A percentile compares a stretch with the other conserved stretches of the same genome.
Conservation (phyloP, 2,797 vertebrate species). For the Amniataba percoides region DNA sequence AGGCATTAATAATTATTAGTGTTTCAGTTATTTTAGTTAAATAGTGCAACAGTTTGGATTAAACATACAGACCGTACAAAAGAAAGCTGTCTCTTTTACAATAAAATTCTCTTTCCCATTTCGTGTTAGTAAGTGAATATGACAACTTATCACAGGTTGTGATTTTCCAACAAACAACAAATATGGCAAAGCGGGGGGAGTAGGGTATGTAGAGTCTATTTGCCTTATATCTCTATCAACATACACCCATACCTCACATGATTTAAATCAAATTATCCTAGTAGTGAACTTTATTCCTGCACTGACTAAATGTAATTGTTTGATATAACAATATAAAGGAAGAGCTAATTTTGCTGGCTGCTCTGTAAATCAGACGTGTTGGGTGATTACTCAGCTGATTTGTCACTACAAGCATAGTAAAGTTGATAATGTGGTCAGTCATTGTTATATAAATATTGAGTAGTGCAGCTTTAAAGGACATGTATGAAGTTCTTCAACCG, state of each 20-base stretch:
- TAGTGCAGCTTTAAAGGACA: not conserved
- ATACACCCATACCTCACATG: conserved; percentile 8
- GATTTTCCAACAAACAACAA: conserved; percentile 30
- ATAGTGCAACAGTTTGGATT: conserved; percentile 25
- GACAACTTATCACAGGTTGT: conserved; percentile 43
- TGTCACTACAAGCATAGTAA: conserved; percentile 1
- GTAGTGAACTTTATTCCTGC: conserved; percentile 18
- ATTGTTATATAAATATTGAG: not conserved
- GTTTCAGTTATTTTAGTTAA: conserved; percentile 42
- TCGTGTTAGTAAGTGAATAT: conserved; percentile 16
- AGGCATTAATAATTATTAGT: conserved; percentile 25
- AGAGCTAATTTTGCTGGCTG: not conserved
- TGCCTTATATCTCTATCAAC: not conserved
- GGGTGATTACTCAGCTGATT: conserved; percentile 1
- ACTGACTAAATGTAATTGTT: conserved; percentile 19
- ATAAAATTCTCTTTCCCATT: conserved; percentile 21
- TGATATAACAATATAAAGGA: conserved; percentile 20
- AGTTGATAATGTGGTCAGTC: conserved; percentile 8
- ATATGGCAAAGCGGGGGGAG: conserved; percentile 19
- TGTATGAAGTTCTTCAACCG: not conserved
- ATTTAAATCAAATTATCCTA: conserved; percentile 13
- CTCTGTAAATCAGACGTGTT: not conserved
- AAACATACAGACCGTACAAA: conserved; percentile 3
- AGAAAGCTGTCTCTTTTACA: conserved; percentile 18
- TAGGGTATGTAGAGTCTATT: not conserved